phyloP scores from a whole-genome alignment of 2,113 vertebrate species.

The Pomatorhinus ruficollis region DNA sequence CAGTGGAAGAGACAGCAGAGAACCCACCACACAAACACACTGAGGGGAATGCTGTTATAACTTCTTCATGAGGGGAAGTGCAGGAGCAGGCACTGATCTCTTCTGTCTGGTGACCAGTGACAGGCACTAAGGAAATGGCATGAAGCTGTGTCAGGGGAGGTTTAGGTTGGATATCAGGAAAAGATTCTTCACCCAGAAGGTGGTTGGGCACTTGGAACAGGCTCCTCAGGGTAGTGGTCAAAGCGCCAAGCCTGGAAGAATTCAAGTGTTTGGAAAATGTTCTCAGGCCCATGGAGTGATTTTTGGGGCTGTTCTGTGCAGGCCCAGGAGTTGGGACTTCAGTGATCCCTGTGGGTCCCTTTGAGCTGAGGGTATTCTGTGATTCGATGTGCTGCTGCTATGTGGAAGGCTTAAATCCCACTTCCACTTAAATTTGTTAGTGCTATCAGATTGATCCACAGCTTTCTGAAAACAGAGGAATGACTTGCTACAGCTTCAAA shows the following conservation, averaged over 20 bases:
- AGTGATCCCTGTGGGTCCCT: neutral
- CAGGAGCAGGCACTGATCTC: neutral
- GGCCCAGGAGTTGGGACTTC: neutral
- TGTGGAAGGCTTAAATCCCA: neutral
- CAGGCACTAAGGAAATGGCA: neutral
- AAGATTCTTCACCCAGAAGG: neutral
- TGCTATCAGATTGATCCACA: neutral
- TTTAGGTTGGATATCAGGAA: neutral
- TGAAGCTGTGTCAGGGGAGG: neutral
- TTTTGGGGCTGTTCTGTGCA: neutral
- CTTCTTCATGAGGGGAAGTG: neutral
- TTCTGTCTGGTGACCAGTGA: neutral
- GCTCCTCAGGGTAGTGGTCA: neutral
- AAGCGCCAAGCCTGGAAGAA: neutral
- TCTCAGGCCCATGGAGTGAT: neutral
- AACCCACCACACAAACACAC: neutral
- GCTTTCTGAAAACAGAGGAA: neutral
- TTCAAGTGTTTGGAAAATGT: neutral
- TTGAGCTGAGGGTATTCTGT: neutral
- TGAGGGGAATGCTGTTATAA: neutral
- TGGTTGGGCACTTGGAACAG: neutral
- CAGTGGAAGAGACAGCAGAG: neutral
- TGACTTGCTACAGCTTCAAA: neutral
- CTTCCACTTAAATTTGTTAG: neutral
- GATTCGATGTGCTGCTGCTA: neutral